These are phyloP conservation scores for Drosophila pruinosa DNA, from an alignment of 1,140 invertebrate genomes.

Conservation along the genomic window DNA sequence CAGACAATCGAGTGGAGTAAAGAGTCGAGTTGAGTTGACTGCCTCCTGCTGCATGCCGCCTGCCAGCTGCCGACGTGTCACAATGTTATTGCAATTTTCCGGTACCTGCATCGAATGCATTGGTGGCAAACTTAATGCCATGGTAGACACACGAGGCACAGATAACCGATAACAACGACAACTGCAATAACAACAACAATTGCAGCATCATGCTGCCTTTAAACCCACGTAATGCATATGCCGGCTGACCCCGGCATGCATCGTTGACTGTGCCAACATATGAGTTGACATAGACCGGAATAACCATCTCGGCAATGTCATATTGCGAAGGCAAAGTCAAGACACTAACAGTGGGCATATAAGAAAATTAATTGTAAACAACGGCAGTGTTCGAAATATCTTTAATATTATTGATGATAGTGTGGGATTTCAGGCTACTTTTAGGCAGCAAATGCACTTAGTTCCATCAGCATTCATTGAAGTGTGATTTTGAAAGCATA, in stretches of 20 bases:
- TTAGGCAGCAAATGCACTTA: neutral
- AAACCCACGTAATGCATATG: slow-evolving; percentile 37
- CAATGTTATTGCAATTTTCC: slow-evolving; percentile 79
- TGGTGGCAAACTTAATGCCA: slow-evolving; percentile 59
- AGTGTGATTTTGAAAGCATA: too few relatives aligned
- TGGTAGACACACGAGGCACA: slow-evolving; percentile 44
- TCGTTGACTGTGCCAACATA: slow-evolving; percentile 65
- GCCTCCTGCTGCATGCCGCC: neutral
- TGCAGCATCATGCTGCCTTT: slow-evolving; percentile 23
- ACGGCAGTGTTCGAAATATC: neutral
- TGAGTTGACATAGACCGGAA: slow-evolving; percentile 15
- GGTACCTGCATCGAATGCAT: slow-evolving; percentile 54
- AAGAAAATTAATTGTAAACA: neutral
- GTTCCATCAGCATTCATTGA: neutral
- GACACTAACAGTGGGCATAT: neutral
- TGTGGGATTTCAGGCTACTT: neutral
- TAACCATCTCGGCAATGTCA: slow-evolving; percentile 33
- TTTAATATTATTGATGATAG: neutral
- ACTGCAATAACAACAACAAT: slow-evolving; percentile 22
- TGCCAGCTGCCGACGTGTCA: slow-evolving; percentile 35
- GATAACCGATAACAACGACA: slow-evolving; percentile 49
- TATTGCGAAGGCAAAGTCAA: slow-evolving; percentile 14
- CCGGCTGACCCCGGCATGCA: slow-evolving; percentile 53
- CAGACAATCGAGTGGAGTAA: slow-evolving; percentile 24
- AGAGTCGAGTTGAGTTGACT: slow-evolving; percentile 16